Evolutionary conservation across 2,888 invertebrate species (phyloP).

Genomic region (Mythimna lalbum): DNA sequence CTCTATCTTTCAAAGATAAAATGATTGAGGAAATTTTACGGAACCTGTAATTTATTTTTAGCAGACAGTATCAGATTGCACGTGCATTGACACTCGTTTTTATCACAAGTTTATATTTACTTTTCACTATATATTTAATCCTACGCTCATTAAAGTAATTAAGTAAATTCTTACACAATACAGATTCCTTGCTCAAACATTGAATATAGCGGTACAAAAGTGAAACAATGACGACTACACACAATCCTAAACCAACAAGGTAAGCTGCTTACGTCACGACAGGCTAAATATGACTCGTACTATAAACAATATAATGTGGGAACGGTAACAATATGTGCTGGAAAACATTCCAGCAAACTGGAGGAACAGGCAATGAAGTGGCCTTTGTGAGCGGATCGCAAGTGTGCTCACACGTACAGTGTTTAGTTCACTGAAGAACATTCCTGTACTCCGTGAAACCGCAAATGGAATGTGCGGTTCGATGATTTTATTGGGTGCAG

Average conservation of each 20-base stretch:
- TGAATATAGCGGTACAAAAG: slow-evolving; percentile 29
- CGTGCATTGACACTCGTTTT: slow-evolving; percentile 40
- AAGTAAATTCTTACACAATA: slow-evolving; percentile 32
- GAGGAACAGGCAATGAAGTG: slow-evolving; percentile 12
- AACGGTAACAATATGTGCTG: slow-evolving; percentile 22
- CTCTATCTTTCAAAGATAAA: slow-evolving; percentile 10
- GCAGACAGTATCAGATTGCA: slow-evolving; percentile 31
- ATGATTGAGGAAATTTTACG: slow-evolving; percentile 18
- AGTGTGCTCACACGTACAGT: slow-evolving; percentile 11
- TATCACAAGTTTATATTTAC: slow-evolving; percentile 34
- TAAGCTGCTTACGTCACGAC: slow-evolving; percentile 50
- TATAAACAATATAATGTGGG: slow-evolving; percentile 38
- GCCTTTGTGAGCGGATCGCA: slow-evolving; percentile 9
- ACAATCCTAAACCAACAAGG: slow-evolving; percentile 51
- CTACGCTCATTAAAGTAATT: slow-evolving; percentile 31
- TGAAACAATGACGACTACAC: slow-evolving; percentile 44
- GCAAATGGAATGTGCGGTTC: not conserved
- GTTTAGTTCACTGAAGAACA: slow-evolving; percentile 15
- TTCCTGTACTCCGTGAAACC: not conserved
- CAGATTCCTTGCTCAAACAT: slow-evolving; percentile 31
- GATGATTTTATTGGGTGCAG: not conserved
- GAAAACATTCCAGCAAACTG: slow-evolving; percentile 23
- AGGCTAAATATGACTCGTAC: slow-evolving; percentile 36
- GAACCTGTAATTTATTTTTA: slow-evolving; percentile 34
- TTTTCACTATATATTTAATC: slow-evolving; percentile 22